phyloP scores from a whole-genome alignment of 2,797 vertebrate species.

The Odontamblyopus lacepedii region DNA sequence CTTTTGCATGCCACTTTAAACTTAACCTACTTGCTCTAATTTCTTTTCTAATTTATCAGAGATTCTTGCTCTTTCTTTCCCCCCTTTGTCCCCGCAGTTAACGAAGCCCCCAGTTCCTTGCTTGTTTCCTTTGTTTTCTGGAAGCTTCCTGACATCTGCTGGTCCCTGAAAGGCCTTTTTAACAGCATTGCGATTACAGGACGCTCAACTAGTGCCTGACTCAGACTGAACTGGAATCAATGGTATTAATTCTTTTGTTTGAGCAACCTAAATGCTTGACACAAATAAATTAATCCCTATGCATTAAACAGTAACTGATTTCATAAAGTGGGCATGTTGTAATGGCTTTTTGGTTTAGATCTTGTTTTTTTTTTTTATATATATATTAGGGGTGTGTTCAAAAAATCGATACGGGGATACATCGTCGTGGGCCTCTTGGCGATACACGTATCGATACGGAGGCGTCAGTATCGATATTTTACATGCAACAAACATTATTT shows the following conservation, averaged over 20 bases:
- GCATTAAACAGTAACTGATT: neutral
- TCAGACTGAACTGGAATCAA: constrained; percentile 78
- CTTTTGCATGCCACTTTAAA: neutral
- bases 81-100: constrained; percentile 46
- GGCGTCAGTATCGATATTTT: too few species aligned
- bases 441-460: too few species aligned
- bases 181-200: constrained; percentile 66
- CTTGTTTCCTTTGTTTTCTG: constrained; percentile 65
- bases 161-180: constrained; percentile 67
- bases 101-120: constrained; percentile 51
- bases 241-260: constrained; percentile 67
- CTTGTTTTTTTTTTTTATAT: neutral
- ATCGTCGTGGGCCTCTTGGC: too few species aligned
- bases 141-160: constrained; percentile 62
- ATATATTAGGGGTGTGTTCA: too few species aligned
- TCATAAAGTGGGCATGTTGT: constrained; percentile 6
- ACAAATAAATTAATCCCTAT: neutral
- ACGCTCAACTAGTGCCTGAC: constrained; percentile 70
- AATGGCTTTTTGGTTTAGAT: neutral
- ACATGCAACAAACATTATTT: too few species aligned
- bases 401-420: too few species aligned
- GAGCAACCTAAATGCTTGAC: constrained; percentile 5
- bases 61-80: constrained; percentile 42
- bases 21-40: neutral
- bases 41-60: constrained; percentile 27